Evolutionary conservation across 2,797 vertebrate genomes (phyloP).

Genomic region (Tiaroga cobitis): DNA sequence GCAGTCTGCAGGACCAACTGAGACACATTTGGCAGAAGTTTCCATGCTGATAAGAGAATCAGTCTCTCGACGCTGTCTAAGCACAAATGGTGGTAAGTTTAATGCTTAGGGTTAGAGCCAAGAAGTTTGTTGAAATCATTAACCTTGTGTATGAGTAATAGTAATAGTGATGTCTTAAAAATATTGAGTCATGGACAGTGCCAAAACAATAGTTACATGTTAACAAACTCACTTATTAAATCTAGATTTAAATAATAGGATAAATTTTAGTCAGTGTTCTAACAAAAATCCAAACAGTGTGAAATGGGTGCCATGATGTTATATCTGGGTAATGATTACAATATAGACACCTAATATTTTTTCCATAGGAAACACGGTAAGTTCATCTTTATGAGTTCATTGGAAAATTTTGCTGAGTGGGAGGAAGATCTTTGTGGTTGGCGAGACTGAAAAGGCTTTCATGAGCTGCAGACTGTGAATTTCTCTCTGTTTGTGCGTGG

Average conservation of each 20-base stretch:
- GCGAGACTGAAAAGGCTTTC: slow-evolving; percentile 54
- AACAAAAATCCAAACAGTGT: not conserved
- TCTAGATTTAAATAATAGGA: slow-evolving; percentile 1
- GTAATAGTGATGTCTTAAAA: not conserved
- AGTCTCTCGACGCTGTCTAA: too few relatives aligned
- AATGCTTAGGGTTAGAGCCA: not conserved
- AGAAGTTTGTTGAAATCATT: not conserved
- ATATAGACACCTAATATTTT: slow-evolving; percentile 1
- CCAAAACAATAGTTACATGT: not conserved
- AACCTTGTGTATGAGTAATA: not conserved
- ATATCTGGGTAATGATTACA: not conserved
- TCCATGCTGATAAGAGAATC: too few relatives aligned
- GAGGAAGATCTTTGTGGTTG: slow-evolving; percentile 36
- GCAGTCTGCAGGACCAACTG: too few relatives aligned
- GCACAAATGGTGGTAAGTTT: not conserved
- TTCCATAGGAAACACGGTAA: not conserved
- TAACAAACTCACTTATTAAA: not conserved
- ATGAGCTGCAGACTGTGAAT: slow-evolving; percentile 61
- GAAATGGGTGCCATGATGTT: not conserved
- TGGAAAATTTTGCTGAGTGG: slow-evolving; percentile 3
- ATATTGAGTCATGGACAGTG: not conserved
- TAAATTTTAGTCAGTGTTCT: not conserved
- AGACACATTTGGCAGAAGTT: too few relatives aligned
- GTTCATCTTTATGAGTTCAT: slow-evolving; percentile 10
- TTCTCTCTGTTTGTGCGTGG: slow-evolving; percentile 61